Evolutionary conservation across 2,113 vertebrate species (phyloP).

Genomic region (Phoenicopterus ruber): DNA sequence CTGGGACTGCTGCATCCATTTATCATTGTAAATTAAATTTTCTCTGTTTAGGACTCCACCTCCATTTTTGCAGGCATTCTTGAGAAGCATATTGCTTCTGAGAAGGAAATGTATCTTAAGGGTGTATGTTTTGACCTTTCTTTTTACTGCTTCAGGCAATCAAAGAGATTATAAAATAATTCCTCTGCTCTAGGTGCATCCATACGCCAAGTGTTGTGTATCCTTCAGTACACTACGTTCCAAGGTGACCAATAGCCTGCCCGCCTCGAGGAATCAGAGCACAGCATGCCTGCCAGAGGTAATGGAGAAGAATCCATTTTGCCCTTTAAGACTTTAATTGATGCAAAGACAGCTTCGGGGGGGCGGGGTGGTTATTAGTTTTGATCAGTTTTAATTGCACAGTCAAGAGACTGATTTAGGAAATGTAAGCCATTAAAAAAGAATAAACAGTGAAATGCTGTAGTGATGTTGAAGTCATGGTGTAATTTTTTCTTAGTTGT

Average conservation of each 20-base stretch:
- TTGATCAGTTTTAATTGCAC: not conserved
- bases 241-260: not conserved
- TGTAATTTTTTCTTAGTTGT: not conserved
- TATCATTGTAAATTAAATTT: not conserved
- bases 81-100: not conserved
- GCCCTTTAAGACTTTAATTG: not conserved
- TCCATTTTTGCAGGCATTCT: not conserved
- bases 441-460: not conserved
- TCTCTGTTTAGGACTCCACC: not conserved
- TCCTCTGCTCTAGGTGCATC: not conserved
- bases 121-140: not conserved
- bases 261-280: not conserved
- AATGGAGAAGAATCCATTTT: not conserved
- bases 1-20: not conserved
- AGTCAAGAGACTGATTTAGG: not conserved
- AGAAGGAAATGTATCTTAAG: not conserved
- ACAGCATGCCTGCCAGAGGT: not conserved
- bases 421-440: conserved; percentile 12
- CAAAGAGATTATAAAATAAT: not conserved
- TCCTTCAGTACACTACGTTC: not conserved
- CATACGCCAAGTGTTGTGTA: not conserved
- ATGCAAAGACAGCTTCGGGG: not conserved
- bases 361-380: not conserved
- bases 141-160: not conserved
- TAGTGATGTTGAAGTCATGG: not conserved